Evolutionary conservation across 1,140 invertebrate species (phyloP), one percentile per base, ranked within the genome.

Genomic region (Aphelinus atriplicis): DNA sequence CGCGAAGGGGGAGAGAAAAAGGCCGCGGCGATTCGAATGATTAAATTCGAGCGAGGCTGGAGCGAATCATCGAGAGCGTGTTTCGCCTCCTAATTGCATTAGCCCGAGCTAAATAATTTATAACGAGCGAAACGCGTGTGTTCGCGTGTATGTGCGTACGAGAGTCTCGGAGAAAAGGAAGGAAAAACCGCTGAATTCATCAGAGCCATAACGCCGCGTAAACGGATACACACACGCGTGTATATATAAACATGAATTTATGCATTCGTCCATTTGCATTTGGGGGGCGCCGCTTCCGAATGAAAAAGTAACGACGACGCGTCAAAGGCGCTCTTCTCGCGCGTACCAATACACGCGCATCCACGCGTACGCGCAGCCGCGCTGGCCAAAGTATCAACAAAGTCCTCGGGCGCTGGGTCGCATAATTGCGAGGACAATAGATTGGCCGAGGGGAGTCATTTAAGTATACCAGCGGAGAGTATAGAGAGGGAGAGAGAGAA

Each of bases 341-440:
- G 4, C 10, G 5, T 51, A 53, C 9, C 51, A 53, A 5, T 6
- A 6, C 0, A 5, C 53, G 63, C 26, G 48, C 56, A 58, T 42
- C 47, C 55, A 10, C 7, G 26, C 10, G 62, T 9, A 46, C 10
- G 51, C 9, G 55, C 60, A 48, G 68, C n/a, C 58, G 2, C 58
- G 61, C 7, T 46, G 10, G 43, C 60, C 60, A 45, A 63, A 46
- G 69, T 56, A 62, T 63, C 47, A 10, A 26, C 26, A 26, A 26
- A 26, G 26, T 26, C 26, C 26, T 26, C 26, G 26, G 26, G 26
- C 26, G 26, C 26, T 26, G 26, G 26, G 26, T 26, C 26, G 26
- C 26, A 71, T 71, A 78, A 81, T 78, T 77, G 58, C 53, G 46
- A 60, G 79, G 80, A 83, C 82, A 83, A 83, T 82, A 78, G 80